Evolutionary conservation across 2,797 vertebrate genomes (phyloP).

Genomic region (Dicrostonyx torquatus): DNA sequence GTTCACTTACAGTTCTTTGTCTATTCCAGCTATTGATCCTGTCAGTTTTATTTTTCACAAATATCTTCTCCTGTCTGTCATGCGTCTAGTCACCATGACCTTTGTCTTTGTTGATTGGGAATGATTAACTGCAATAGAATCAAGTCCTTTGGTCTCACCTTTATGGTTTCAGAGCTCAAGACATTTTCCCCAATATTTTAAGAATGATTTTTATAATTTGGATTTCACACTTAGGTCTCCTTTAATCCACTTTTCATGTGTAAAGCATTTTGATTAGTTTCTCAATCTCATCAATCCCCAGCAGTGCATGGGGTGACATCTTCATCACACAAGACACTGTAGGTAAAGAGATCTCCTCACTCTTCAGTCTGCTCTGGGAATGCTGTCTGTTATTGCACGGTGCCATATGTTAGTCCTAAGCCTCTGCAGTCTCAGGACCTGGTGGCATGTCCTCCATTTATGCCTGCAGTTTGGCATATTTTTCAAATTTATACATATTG

Average conservation of each 20-base stretch:
- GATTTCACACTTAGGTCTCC: conserved; percentile 8
- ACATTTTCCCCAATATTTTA: neutral
- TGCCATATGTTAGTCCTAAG: neutral
- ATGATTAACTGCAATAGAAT: conserved; percentile 19
- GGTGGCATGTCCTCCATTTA: neutral
- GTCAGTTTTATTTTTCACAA: neutral
- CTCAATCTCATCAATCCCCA: neutral
- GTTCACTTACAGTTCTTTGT: neutral
- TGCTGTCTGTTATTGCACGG: neutral
- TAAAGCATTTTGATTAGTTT: neutral
- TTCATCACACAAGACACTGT: neutral
- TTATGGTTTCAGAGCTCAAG: conserved; percentile 1
- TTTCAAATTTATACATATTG: neutral
- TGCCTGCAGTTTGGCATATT: neutral
- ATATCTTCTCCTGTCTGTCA: neutral
- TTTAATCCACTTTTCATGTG: neutral
- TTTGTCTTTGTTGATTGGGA: conserved; percentile 23
- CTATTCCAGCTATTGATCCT: neutral
- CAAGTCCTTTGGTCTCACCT: neutral
- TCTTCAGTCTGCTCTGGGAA: neutral
- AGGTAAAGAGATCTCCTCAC: neutral
- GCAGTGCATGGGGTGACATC: neutral
- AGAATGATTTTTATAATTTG: neutral
- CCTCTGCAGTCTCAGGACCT: neutral
- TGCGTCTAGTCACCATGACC: neutral